Conservation (phyloP, 2,888 invertebrate species). For the Sinohyriopsis cumingii region DNA sequence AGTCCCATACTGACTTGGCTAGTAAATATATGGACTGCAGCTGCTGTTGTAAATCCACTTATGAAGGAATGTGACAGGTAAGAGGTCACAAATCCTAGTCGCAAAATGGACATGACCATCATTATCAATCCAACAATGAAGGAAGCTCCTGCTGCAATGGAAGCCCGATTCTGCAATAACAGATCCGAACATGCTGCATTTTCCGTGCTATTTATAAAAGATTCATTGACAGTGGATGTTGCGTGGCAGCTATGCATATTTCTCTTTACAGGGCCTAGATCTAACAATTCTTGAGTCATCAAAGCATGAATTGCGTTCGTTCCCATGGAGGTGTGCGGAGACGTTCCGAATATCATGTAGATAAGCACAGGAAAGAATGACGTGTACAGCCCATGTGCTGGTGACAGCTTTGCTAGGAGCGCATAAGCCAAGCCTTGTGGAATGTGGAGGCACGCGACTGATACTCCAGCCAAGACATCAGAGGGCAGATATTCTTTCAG, state of each 20-base stretch:
- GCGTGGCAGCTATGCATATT: no score
- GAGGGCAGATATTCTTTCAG: constrained; percentile 37
- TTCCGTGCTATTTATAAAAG: no score
- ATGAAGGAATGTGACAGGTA: constrained; percentile 52
- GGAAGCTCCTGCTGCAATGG: neutral
- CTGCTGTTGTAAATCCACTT: constrained; percentile 56
- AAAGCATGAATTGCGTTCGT: constrained; percentile 44
- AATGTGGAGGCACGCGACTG: constrained; percentile 58
- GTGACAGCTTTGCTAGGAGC: constrained; percentile 47
- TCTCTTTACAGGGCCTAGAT: no score
- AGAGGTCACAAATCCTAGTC: constrained; percentile 50
- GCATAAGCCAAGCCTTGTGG: constrained; percentile 60
- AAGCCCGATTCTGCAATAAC: no score
- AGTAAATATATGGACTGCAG: constrained; percentile 47
- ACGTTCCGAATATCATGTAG: constrained; percentile 54
- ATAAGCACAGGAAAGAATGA: constrained; percentile 52
- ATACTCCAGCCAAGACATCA: constrained; percentile 56
- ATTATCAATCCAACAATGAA: constrained; percentile 43
- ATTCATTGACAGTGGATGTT: no score
- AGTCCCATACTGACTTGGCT: constrained; percentile 47
- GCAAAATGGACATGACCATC: constrained; percentile 40
- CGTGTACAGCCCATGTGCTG: constrained; percentile 52
- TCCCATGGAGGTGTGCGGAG: constrained; percentile 51
- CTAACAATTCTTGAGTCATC: no score
- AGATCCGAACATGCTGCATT: no score